phyloP scores from a whole-genome alignment of 1,140 invertebrate genomes.

The Pristionchus pacificus region DNA sequence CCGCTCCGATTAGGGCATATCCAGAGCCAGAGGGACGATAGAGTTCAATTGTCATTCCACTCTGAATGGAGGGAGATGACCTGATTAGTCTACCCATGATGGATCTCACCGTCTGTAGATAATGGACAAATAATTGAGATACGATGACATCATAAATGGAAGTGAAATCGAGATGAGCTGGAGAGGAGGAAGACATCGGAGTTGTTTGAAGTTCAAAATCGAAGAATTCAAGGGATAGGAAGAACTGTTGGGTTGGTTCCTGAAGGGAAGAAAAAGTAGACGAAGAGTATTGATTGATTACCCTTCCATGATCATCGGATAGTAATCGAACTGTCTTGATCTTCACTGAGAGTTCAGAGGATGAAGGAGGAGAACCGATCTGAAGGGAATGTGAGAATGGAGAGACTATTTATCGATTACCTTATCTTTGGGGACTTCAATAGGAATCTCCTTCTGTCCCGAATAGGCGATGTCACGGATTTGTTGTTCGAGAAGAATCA shows the following conservation, averaged over 20 bases:
- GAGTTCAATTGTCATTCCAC: constrained; percentile 42
- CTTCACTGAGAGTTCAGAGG: background rate
- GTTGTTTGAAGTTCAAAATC: constrained; percentile 54
- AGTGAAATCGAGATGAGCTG: constrained; percentile 33
- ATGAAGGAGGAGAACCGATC: background rate
- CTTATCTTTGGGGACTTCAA: constrained; percentile 6
- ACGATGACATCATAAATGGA: constrained; percentile 47
- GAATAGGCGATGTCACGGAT: constrained; percentile 31
- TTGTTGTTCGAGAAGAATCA: constrained; percentile 29
- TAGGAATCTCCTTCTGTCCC: constrained; percentile 21
- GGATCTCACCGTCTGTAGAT: constrained; percentile 45
- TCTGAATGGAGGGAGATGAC: constrained; percentile 26
- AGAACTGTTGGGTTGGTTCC: constrained; percentile 35
- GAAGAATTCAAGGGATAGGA: constrained; percentile 51
- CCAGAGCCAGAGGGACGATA: constrained; percentile 33
- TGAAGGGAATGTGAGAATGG: constrained; percentile 1
- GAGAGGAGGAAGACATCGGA: constrained; percentile 29
- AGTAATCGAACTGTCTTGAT: constrained; percentile 1
- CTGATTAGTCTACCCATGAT: too few species aligned
- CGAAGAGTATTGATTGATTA: constrained; percentile 23
- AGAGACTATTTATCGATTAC: constrained; percentile 1
- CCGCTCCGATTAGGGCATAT: constrained; percentile 30
- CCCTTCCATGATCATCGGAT: constrained; percentile 4
- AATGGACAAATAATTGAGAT: constrained; percentile 51
- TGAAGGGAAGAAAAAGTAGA: constrained; percentile 27